Evolutionary conservation across 1,140 invertebrate species (phyloP).

Genomic region (Ganaspis sp.): DNA sequence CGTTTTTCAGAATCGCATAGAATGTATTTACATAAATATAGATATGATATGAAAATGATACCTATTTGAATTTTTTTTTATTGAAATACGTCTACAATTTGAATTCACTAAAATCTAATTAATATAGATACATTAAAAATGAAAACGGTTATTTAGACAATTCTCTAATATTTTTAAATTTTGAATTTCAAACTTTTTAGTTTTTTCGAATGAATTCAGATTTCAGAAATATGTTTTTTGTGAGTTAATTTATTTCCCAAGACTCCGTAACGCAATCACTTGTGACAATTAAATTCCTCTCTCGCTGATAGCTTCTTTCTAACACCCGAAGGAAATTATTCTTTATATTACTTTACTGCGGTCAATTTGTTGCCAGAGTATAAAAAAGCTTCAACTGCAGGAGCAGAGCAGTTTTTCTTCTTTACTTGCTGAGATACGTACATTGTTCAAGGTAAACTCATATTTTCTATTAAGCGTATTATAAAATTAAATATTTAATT

Average conservation of each 20-base stretch:
- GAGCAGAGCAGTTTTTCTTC: constrained; percentile 47
- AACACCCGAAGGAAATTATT: constrained; percentile 45
- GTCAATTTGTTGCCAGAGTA: constrained; percentile 42
- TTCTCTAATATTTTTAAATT: too few relatives aligned
- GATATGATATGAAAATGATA: too few relatives aligned
- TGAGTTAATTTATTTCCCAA: constrained; percentile 54
- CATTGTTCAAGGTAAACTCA: constrained; percentile 46
- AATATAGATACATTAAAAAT: too few relatives aligned
- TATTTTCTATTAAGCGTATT: constrained; percentile 3
- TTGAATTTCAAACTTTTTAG: too few relatives aligned
- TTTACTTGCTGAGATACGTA: constrained; percentile 40
- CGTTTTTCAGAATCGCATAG: too few relatives aligned
- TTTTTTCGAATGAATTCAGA: background rate
- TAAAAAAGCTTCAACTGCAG: constrained; percentile 36
- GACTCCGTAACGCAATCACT: constrained; percentile 56
- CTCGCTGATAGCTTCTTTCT: constrained; percentile 46
- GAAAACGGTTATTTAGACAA: too few relatives aligned
- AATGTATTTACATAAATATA: too few relatives aligned
- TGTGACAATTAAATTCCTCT: constrained; percentile 47
- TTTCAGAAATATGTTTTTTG: background rate
- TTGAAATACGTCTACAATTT: too few relatives aligned
- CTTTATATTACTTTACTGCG: background rate
- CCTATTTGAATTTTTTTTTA: too few relatives aligned
- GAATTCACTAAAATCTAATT: too few relatives aligned
- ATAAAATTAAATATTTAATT: too few relatives aligned